Conservation (phyloP, 2,113 vertebrate genomes). For the Cranoglanis bouderius region DNA sequence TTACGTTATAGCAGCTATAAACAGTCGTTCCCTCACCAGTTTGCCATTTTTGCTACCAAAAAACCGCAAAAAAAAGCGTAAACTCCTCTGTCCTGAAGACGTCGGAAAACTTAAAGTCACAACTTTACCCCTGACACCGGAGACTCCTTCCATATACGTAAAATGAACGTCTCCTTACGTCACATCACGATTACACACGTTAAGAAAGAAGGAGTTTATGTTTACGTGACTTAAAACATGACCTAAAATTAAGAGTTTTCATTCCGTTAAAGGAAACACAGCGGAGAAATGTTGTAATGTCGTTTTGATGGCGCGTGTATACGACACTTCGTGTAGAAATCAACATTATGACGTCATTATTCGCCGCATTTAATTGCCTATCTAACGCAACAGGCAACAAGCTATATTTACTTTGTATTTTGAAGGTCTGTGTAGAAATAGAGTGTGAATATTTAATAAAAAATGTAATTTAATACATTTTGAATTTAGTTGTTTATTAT, state of each 20-base stretch:
- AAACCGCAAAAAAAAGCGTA: no score
- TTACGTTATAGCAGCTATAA: neutral
- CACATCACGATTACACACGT: no score
- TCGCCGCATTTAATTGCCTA: neutral
- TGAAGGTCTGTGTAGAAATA: neutral
- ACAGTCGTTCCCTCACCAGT: neutral
- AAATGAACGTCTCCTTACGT: neutral
- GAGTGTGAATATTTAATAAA: neutral
- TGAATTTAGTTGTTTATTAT: no score
- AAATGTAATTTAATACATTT: no score
- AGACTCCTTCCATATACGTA: neutral
- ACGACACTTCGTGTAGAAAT: neutral
- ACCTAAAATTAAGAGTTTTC: neutral
- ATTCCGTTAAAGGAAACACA: no score
- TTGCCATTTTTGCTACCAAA: neutral
- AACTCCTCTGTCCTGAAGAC: neutral
- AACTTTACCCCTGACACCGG: neutral
- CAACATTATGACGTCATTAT: neutral
- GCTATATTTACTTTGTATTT: neutral
- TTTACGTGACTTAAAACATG: no score
- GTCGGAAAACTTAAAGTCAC: neutral
- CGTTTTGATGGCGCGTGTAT: neutral
- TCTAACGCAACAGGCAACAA: neutral
- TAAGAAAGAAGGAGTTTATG: no score
- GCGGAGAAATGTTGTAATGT: neutral